phyloP scores from a whole-genome alignment of 2,888 invertebrate genomes.

The Tipula confusa region DNA sequence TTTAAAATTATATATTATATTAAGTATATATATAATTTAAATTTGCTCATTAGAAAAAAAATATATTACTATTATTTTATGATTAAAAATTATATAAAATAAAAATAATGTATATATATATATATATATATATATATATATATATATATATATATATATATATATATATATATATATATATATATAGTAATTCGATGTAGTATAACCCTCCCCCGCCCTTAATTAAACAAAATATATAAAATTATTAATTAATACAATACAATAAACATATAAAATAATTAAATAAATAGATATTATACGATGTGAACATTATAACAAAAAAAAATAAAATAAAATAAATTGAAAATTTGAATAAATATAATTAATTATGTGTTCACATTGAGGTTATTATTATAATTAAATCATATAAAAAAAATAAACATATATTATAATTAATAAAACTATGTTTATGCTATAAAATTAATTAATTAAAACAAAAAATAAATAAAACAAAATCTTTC shows the following conservation, averaged over 20 bases:
- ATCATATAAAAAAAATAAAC: neutral
- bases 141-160: too few relatives aligned
- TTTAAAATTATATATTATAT: slow-evolving; percentile 1
- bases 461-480: slow-evolving; percentile 26
- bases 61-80: neutral
- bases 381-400: neutral
- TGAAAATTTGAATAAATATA: neutral
- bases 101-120: neutral
- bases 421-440: neutral
- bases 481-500: slow-evolving; percentile 28
- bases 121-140: too few relatives aligned
- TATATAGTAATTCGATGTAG: neutral
- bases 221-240: neutral
- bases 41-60: neutral
- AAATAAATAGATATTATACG: slow-evolving; percentile 7
- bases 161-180: neutral
- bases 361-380: slow-evolving; percentile 26
- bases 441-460: slow-evolving; percentile 8
- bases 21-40: neutral
- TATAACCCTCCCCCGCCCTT: neutral
- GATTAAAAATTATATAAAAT: neutral
- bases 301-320: neutral
- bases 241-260: neutral
- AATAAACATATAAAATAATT: neutral
- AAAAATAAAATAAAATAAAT: neutral